Evolutionary conservation across 2,888 invertebrate species (phyloP).

Genomic region (Drosophila multiciliata): DNA sequence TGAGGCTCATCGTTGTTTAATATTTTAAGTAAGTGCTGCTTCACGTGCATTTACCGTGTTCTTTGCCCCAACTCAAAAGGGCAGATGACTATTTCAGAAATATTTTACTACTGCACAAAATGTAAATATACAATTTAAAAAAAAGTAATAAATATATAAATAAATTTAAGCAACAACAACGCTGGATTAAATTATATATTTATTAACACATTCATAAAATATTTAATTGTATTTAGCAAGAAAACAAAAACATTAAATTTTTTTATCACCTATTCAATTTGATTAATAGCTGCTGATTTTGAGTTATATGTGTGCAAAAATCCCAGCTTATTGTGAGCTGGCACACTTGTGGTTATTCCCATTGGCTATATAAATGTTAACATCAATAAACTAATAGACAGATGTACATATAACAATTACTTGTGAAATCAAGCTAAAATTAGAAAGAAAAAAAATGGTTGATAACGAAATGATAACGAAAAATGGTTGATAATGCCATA

Average conservation of each 20-base stretch:
- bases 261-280: background rate
- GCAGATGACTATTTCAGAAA: background rate
- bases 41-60: slow-evolving; percentile 44
- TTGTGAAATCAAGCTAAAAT: background rate
- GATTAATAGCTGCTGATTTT: background rate
- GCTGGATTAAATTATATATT: background rate
- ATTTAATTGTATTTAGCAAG: background rate
- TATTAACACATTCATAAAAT: background rate
- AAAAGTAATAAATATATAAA: background rate
- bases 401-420: background rate
- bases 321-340: background rate
- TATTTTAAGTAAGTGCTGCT: slow-evolving; percentile 76
- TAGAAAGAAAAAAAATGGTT: background rate
- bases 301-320: slow-evolving; percentile 11
- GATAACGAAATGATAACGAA: too few relatives aligned
- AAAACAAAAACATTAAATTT: background rate
- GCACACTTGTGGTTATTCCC: slow-evolving; percentile 1
- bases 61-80: background rate
- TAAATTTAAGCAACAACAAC: background rate
- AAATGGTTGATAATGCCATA: too few relatives aligned
- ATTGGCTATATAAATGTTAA: background rate
- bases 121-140: background rate
- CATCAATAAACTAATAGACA: background rate
- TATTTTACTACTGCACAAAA: background rate
- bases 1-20: slow-evolving; percentile 73